Conservation (phyloP, 1,140 invertebrate genomes). For the Orius laevigatus region DNA sequence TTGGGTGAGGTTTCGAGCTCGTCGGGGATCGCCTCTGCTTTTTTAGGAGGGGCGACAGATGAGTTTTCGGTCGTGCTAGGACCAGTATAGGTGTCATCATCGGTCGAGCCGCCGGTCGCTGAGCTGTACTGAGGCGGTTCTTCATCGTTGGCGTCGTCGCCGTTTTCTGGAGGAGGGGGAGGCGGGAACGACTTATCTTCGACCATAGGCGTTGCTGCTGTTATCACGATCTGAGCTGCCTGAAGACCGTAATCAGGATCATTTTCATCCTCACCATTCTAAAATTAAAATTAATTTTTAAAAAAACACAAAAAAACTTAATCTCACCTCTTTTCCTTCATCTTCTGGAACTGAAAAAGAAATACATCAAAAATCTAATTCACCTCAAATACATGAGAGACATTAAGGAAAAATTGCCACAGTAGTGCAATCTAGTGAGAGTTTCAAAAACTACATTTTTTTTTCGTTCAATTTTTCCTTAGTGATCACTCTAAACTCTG, state of each 20-base stretch:
- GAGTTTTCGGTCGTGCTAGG: constrained; percentile 44
- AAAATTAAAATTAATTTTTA: constrained; percentile 17
- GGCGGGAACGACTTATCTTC: constrained; percentile 54
- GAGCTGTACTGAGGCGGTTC: constrained; percentile 11
- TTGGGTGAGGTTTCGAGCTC: constrained; percentile 70
- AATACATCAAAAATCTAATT: too few relatives aligned
- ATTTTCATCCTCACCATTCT: constrained; percentile 3
- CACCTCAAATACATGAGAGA: too few relatives aligned
- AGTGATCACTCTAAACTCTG: too few relatives aligned
- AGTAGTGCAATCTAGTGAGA: too few relatives aligned
- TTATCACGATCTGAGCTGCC: constrained; percentile 73
- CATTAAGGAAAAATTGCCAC: too few relatives aligned
- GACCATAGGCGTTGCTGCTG: constrained; percentile 70
- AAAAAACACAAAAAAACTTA: neutral
- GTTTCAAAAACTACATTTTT: too few relatives aligned
- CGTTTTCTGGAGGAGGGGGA: constrained; percentile 29
- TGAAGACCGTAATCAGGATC: constrained; percentile 35
- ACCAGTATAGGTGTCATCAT: constrained; percentile 39
- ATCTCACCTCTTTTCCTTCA: too few relatives aligned
- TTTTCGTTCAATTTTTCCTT: too few relatives aligned
- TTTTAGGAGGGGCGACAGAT: constrained; percentile 20
- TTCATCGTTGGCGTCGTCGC: constrained; percentile 11
- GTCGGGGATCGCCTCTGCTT: constrained; percentile 49
- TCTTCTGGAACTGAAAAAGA: too few relatives aligned
- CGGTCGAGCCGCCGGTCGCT: constrained; percentile 29